These are phyloP conservation scores for Semicossyphus pulcher DNA, from an alignment of 2,113 vertebrate species.

Conservation along the genomic window DNA sequence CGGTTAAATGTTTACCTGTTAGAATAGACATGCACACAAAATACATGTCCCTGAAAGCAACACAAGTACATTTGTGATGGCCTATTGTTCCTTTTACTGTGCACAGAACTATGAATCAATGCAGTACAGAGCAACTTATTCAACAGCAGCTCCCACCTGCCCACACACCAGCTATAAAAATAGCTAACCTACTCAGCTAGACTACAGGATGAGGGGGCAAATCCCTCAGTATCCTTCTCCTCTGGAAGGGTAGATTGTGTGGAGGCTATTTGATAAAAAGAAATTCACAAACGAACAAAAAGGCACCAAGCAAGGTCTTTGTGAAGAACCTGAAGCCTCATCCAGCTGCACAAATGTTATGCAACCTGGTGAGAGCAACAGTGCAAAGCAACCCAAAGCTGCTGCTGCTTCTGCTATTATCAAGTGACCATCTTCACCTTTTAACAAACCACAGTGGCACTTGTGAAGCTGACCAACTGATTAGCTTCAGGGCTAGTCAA, in stretches of 20 bases:
- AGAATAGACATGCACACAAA: not conserved
- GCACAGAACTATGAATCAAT: conserved; percentile 77
- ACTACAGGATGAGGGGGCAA: conserved; percentile 69
- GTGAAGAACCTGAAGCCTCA: conserved; percentile 27
- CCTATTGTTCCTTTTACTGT: conserved; percentile 48
- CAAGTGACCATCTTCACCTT: conserved; percentile 36
- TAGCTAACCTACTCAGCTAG: conserved; percentile 75
- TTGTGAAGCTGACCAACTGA: not conserved
- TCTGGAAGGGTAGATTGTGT: conserved; percentile 23
- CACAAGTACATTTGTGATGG: conserved; percentile 11
- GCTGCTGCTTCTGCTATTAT: not conserved
- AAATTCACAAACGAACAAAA: conserved; percentile 17
- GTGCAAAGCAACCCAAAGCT: conserved; percentile 19
- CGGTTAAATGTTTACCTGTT: not conserved
- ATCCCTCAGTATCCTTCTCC: conserved; percentile 51
- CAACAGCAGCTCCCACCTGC: conserved; percentile 78
- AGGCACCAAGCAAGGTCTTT: not conserved
- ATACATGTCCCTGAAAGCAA: conserved; percentile 6
- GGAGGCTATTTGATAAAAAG: conserved; percentile 7
- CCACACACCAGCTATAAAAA: conserved; percentile 78
- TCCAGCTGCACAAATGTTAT: conserved; percentile 53
- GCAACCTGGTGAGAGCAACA: conserved; percentile 56
- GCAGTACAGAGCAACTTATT: conserved; percentile 71
- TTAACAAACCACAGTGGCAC: not conserved
- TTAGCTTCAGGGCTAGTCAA: conserved; percentile 16